A percentile compares a stretch with the other conserved stretches of the same genome.
phyloP scores from a whole-genome alignment of 2,797 vertebrate genomes.

The Steatocranus sp. region DNA sequence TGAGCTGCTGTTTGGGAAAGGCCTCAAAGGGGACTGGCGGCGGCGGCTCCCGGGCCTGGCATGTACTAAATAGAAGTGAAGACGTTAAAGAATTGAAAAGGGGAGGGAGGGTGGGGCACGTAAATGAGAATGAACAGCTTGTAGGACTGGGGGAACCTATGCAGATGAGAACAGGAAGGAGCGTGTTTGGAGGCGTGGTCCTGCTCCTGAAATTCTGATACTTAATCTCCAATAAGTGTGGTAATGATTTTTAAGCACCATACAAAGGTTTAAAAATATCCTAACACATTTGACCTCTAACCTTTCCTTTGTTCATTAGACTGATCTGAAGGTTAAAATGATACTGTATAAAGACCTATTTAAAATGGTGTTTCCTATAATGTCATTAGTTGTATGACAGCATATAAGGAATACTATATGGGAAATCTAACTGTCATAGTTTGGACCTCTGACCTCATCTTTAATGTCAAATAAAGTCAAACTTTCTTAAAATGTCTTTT shows the following conservation, averaged over 20 bases:
- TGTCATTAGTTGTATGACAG: neutral
- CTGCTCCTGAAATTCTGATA: neutral
- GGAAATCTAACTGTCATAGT: neutral
- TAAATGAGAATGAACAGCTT: neutral
- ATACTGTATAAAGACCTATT: neutral
- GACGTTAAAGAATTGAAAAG: neutral
- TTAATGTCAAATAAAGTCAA: neutral
- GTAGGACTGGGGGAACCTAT: neutral
- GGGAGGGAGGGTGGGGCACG: rapidly evolving
- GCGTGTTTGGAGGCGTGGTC: neutral
- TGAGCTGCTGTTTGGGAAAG: neutral
- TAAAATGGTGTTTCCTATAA: neutral
- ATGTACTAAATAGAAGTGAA: neutral
- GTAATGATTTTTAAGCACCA: neutral
- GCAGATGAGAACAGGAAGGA: neutral
- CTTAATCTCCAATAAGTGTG: neutral
- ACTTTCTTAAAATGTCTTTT: neutral
- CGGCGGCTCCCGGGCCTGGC: neutral
- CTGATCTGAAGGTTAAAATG: neutral
- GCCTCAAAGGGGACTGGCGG: neutral
- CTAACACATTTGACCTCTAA: neutral
- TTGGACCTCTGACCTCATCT: neutral
- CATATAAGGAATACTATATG: neutral
- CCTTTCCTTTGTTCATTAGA: neutral
- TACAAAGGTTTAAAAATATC: neutral